A percentile compares a stretch with the other conserved stretches of the same genome.
phyloP scores from a whole-genome alignment of 2,888 invertebrate genomes.

The Spialia ferax region DNA sequence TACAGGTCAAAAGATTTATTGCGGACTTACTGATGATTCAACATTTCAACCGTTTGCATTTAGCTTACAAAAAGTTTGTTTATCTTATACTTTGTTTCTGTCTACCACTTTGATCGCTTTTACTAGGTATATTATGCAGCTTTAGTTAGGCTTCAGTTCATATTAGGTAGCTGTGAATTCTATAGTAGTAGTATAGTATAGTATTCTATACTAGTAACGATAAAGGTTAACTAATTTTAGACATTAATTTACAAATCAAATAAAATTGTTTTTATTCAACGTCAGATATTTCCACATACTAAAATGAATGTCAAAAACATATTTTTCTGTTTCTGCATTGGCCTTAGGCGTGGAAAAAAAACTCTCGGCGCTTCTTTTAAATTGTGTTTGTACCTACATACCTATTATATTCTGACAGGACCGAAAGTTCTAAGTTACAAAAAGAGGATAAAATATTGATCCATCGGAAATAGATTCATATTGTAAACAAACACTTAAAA shows the following conservation, averaged over 20 bases:
- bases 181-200: too few species aligned
- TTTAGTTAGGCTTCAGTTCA: too few species aligned
- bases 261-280: too few species aligned
- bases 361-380: too few species aligned
- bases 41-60: constrained; percentile 21
- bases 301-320: too few species aligned
- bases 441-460: not conserved
- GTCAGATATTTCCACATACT: too few species aligned
- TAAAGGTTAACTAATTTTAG: not conserved
- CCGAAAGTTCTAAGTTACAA: not conserved
- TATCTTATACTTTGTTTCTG: constrained; percentile 8
- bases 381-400: too few species aligned
- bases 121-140: not conserved
- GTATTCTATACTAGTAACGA: not conserved
- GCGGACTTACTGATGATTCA: constrained; percentile 11
- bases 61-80: not conserved
- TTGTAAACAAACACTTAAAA: not conserved
- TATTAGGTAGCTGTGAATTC: not conserved
- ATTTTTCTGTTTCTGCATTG: too few species aligned
- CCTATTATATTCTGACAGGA: not conserved
- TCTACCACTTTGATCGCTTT: not conserved
- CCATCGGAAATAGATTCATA: not conserved
- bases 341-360: too few species aligned
- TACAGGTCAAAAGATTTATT: constrained; percentile 6
- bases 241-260: not conserved